Conservation (phyloP, 2,888 invertebrate species). For the Orthonevra nobilis region DNA sequence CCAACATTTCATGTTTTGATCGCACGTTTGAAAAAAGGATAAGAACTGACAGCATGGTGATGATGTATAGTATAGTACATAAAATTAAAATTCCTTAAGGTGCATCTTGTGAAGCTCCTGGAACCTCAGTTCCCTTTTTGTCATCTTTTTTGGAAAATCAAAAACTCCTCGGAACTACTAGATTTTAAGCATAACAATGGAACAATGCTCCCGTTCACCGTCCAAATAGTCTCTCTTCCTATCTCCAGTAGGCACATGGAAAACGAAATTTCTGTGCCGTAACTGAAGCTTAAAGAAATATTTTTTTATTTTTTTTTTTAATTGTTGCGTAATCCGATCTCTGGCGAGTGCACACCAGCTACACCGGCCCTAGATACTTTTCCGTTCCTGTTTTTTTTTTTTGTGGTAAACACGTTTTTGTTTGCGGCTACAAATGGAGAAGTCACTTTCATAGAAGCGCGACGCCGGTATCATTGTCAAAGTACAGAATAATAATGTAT, state of each 20-base stretch:
- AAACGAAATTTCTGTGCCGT: slow-evolving; percentile 12
- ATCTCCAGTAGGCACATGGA: slow-evolving; percentile 18
- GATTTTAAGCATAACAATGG: slow-evolving; percentile 2
- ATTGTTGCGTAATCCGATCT: slow-evolving; percentile 58
- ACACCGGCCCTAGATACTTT: slow-evolving; percentile 9
- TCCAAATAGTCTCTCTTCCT: not conserved
- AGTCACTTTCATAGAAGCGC: slow-evolving; percentile 38
- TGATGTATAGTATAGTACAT: too few relatives aligned
- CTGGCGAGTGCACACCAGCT: slow-evolving; percentile 22
- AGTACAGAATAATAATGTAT: slow-evolving; percentile 3
- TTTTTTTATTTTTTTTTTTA: slow-evolving; percentile 28
- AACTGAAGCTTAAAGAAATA: slow-evolving; percentile 20
- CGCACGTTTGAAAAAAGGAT: too few relatives aligned
- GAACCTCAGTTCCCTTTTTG: too few relatives aligned
- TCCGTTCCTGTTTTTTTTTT: slow-evolving; percentile 11
- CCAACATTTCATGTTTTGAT: too few relatives aligned
- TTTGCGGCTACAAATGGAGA: slow-evolving; percentile 46
- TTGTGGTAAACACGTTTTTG: slow-evolving; percentile 33
- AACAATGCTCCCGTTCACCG: slow-evolving; percentile 15
- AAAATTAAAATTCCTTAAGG: too few relatives aligned
- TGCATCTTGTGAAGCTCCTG: too few relatives aligned
- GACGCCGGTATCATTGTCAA: slow-evolving; percentile 46
- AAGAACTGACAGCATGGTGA: too few relatives aligned
- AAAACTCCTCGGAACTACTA: not conserved
- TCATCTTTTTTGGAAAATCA: too few relatives aligned